Conservation (phyloP, 2,113 vertebrate species). For the Motacilla alba region DNA sequence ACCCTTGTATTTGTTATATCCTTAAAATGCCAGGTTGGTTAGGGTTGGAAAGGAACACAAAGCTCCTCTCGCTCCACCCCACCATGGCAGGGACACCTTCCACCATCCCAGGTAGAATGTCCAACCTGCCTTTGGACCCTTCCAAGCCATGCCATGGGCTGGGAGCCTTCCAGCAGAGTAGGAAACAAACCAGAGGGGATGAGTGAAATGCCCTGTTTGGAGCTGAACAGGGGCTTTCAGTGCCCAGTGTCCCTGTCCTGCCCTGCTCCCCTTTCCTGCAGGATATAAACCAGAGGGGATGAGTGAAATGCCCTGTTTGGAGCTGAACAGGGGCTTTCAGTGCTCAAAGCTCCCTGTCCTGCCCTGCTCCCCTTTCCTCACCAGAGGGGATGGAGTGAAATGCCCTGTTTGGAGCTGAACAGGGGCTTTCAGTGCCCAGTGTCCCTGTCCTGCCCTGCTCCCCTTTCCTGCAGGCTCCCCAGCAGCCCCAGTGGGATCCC, state of each 20-base stretch:
- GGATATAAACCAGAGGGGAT: too few relatives aligned
- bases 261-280: too few relatives aligned
- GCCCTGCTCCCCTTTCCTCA: too few relatives aligned
- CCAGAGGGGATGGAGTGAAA: too few relatives aligned
- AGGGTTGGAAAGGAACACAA: neutral
- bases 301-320: too few relatives aligned
- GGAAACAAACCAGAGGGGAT: neutral
- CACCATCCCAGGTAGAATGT: accelerated
- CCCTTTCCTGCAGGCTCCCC: accelerated
- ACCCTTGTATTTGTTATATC: neutral
- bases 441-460: neutral
- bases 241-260: too few relatives aligned
- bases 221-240: too few relatives aligned
- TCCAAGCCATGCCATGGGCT: neutral
- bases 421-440: too few relatives aligned
- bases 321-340: too few relatives aligned
- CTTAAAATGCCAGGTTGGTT: neutral
- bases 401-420: too few relatives aligned
- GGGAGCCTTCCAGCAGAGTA: neutral
- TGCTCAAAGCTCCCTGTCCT: too few relatives aligned
- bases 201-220: too few relatives aligned
- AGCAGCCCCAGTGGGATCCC: neutral
- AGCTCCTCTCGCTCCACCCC: neutral
- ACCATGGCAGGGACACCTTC: neutral
- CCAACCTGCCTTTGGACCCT: neutral